Evolutionary conservation across 2,888 invertebrate species (phyloP), one percentile per base, ranked within the genome.

Genomic region (Anaspis maculata): DNA sequence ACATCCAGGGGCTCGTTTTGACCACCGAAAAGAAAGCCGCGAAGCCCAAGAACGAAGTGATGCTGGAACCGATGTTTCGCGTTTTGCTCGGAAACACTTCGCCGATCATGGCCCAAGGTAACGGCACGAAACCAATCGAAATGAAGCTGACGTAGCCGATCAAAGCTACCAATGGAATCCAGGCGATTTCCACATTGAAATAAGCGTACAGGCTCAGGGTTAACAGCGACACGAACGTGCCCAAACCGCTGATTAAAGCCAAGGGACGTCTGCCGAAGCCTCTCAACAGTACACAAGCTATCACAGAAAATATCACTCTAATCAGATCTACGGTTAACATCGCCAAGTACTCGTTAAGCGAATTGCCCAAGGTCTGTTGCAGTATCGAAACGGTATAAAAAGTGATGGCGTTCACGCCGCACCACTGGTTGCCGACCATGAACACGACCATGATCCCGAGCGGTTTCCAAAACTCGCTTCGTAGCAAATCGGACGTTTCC

Each of bases 31-130:
- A 83, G 41, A 78, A 76, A 2, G 78, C 69, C 3, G 73, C 53
- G 51, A 78, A 82, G 0, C 76, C 74, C 15, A 75, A 71, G n/a
- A 75, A 74, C 1, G 79, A 72, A 29, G 77, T 74, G 6, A 80
- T 66, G 0, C 82, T 81, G 0, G 81, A 76, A 0, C 82, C 82
- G 0, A 79, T 52, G 1, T 80, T 81, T 16, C 79, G 39, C 14
- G 38, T 48, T 14, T 45, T 43, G 19, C 49, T 25, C 1, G 57
- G 81, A 73, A 82, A 83, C 0, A 84, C 67, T 61, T 85, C 84
- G 0, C 82, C 82, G 44, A 79, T 77, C 74, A 84, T 76, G 15
- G 80, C 75, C 76, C 83, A 84, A 0, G 83, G 83, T 29, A 84
- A 52, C 0, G 82, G 79, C 7, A 77, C 70, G 52, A 26, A 24